Percentiles rank a stretch among this genome's conserved stretches.
These are phyloP conservation scores for Cryptotermes secundus DNA, from an alignment of 1,140 invertebrate species.

Conservation along the genomic window DNA sequence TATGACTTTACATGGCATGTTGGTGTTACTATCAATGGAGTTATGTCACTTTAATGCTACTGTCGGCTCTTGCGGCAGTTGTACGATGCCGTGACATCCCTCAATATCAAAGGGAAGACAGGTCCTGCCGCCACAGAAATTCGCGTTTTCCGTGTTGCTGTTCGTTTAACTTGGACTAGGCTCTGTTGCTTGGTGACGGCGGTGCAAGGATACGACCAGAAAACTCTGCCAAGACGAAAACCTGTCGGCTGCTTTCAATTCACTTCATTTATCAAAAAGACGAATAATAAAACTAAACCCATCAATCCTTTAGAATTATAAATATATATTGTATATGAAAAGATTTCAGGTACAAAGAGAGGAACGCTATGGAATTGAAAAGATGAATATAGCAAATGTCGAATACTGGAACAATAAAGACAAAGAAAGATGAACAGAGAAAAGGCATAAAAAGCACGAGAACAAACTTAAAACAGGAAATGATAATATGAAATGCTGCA, in stretches of 20 bases:
- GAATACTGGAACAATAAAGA: too few relatives aligned
- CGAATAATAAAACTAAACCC: too few relatives aligned
- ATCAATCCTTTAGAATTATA: too few relatives aligned
- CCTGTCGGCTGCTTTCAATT: background rate
- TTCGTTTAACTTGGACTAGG: background rate
- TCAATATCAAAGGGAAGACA: background rate
- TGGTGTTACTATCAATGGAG: background rate
- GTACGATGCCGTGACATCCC: background rate
- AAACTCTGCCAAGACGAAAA: background rate
- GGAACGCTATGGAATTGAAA: too few relatives aligned
- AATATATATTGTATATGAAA: too few relatives aligned
- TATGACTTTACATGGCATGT: background rate
- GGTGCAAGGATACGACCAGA: background rate
- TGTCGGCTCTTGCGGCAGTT: too few relatives aligned
- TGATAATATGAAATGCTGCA: too few relatives aligned
- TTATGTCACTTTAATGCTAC: background rate
- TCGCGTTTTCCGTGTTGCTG: conserved; percentile 5
- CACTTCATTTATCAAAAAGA: background rate
- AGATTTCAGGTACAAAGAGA: too few relatives aligned
- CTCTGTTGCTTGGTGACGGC: background rate
- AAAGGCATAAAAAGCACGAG: too few relatives aligned
- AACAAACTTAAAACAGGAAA: too few relatives aligned
- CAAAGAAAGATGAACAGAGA: too few relatives aligned
- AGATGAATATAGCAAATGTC: too few relatives aligned
- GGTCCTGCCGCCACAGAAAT: background rate